Conservation (phyloP, 1,140 invertebrate species). For the Eubasilissa regina region DNA sequence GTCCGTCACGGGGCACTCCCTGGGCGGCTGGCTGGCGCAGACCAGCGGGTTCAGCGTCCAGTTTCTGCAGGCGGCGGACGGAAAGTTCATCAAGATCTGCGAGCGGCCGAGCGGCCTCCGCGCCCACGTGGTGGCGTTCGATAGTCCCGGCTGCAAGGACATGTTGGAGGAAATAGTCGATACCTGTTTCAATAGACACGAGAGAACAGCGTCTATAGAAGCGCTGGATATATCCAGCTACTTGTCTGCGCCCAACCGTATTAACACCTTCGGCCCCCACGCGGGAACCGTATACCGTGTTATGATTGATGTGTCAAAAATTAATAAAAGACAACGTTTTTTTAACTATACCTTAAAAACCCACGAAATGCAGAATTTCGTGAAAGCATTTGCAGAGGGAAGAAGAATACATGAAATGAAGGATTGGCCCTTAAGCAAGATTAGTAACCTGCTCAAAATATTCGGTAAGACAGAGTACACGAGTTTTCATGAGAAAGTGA, state of each 20-base stretch:
- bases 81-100: not conserved
- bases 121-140: not conserved
- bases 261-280: not conserved
- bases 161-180: not conserved
- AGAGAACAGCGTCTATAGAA: no score
- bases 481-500: no score
- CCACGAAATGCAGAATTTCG: no score
- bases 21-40: no score
- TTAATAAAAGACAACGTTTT: no score
- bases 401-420: no score
- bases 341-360: no score
- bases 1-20: conserved; percentile 7
- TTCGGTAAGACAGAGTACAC: no score
- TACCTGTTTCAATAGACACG: not conserved
- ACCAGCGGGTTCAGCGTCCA: not conserved
- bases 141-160: not conserved
- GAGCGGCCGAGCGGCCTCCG: not conserved
- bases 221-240: not conserved
- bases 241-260: not conserved
- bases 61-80: not conserved
- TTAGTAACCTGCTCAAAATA: no score
- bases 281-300: not conserved
- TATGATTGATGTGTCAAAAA: not conserved
- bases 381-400: no score
- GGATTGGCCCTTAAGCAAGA: no score